A percentile compares a stretch with the other conserved stretches of the same genome.
phyloP scores from a whole-genome alignment of 2,888 invertebrate genomes.

The Ophion slaviceki region DNA sequence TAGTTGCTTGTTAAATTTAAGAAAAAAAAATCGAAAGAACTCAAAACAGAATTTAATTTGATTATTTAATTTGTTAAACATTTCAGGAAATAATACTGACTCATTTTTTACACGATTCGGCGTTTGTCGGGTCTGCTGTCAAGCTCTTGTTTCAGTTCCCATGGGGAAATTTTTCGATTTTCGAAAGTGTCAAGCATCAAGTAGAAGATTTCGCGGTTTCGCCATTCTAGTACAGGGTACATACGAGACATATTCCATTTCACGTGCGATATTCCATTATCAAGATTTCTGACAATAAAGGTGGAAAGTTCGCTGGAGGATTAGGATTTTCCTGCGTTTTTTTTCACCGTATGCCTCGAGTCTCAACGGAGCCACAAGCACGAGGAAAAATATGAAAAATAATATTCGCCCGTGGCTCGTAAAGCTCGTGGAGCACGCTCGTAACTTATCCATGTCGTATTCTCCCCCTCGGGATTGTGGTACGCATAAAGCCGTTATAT shows the following conservation, averaged over 20 bases:
- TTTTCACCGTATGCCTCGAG: background rate
- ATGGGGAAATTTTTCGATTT: background rate
- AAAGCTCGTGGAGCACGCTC: conserved; percentile 73
- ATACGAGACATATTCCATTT: background rate
- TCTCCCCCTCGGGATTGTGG: conserved; percentile 52
- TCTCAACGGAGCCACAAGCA: background rate
- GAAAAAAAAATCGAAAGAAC: too few relatives aligned
- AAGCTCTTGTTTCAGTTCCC: too few relatives aligned
- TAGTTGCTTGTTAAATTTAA: too few relatives aligned
- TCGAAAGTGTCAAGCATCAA: background rate
- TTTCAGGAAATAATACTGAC: too few relatives aligned
- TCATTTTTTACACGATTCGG: too few relatives aligned
- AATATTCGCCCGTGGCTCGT: conserved; percentile 73
- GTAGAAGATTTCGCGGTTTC: background rate
- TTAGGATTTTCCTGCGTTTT: background rate
- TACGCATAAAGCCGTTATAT: conserved; percentile 80
- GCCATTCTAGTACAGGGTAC: background rate
- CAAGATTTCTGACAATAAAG: background rate
- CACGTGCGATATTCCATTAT: background rate
- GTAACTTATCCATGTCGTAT: conserved; percentile 71
- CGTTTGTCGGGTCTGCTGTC: too few relatives aligned
- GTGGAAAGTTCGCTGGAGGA: conserved; percentile 1
- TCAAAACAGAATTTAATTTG: too few relatives aligned
- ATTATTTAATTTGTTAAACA: too few relatives aligned
- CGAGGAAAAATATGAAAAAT: conserved; percentile 68